Percentiles rank a stretch among this genome's conserved stretches.
Conservation (phyloP, 2,888 invertebrate species). For the Anthrax anthrax region DNA sequence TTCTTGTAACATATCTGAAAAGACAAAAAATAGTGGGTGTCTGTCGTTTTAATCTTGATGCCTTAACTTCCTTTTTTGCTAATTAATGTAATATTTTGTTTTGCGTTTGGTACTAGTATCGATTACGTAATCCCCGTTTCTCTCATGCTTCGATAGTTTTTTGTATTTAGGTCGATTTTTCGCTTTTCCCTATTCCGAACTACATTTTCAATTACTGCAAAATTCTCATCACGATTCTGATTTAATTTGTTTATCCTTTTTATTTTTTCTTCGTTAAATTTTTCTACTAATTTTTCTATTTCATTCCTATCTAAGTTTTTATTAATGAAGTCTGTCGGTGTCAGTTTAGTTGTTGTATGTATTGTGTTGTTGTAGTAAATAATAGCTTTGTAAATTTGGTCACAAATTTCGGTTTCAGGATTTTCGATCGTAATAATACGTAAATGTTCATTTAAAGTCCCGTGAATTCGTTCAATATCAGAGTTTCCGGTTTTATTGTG, state of each 20-base stretch:
- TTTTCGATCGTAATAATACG: conserved; percentile 1
- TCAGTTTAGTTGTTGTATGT: neutral
- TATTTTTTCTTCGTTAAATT: neutral
- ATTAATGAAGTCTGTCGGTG: neutral
- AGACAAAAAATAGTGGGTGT: neutral
- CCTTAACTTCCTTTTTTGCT: neutral
- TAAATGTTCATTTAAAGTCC: conserved; percentile 8
- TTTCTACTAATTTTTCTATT: neutral
- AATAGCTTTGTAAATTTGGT: neutral
- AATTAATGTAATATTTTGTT: neutral
- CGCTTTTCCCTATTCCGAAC: neutral
- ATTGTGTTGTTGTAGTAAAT: neutral
- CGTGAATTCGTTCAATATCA: conserved; percentile 6
- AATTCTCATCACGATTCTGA: neutral
- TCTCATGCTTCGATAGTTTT: neutral
- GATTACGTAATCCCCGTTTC: neutral
- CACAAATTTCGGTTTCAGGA: neutral
- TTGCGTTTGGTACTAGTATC: neutral
- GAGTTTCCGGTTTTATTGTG: conserved; percentile 7
- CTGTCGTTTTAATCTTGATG: neutral
- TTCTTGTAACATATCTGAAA: neutral
- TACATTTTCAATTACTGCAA: neutral
- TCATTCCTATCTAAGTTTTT: neutral
- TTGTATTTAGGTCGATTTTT: neutral
- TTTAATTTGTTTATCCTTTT: neutral